These are phyloP conservation scores for Catharus minimus DNA, from an alignment of 2,113 vertebrate genomes.

Conservation along the genomic window DNA sequence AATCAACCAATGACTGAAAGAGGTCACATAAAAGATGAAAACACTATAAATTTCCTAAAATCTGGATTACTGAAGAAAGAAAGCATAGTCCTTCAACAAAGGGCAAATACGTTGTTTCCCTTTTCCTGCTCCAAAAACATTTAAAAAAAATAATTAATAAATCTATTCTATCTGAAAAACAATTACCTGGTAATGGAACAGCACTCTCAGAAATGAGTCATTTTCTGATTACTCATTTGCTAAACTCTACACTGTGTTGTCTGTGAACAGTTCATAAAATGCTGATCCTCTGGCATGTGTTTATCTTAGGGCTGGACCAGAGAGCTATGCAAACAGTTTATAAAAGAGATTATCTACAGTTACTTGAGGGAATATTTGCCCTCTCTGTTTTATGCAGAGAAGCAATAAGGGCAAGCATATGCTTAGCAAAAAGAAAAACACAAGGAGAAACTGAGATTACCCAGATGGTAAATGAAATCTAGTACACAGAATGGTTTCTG, in stretches of 20 bases:
- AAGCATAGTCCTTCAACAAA: not conserved
- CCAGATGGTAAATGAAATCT: not conserved
- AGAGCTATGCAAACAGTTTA: constrained; percentile 40
- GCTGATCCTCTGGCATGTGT: constrained; percentile 28
- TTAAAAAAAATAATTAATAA: not conserved
- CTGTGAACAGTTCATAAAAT: constrained; percentile 19
- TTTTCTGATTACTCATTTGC: constrained; percentile 4
- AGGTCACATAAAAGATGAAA: not conserved
- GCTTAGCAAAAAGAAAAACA: not conserved
- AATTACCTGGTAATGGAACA: not conserved
- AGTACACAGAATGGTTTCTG: not conserved
- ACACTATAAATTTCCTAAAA: not conserved
- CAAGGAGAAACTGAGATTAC: not conserved
- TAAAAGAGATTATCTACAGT: constrained; percentile 29
- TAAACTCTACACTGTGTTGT: not conserved
- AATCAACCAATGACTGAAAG: not conserved
- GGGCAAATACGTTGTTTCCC: not conserved
- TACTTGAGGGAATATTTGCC: not conserved
- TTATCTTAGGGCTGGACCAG: constrained; percentile 33
- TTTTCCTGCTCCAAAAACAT: not conserved
- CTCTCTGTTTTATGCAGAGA: not conserved
- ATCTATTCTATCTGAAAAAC: not conserved
- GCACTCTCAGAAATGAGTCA: not conserved
- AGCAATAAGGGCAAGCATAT: not conserved
- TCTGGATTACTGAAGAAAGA: not conserved